Conservation (phyloP, 2,888 invertebrate genomes). For the Harpagoxenus sublaevis region DNA sequence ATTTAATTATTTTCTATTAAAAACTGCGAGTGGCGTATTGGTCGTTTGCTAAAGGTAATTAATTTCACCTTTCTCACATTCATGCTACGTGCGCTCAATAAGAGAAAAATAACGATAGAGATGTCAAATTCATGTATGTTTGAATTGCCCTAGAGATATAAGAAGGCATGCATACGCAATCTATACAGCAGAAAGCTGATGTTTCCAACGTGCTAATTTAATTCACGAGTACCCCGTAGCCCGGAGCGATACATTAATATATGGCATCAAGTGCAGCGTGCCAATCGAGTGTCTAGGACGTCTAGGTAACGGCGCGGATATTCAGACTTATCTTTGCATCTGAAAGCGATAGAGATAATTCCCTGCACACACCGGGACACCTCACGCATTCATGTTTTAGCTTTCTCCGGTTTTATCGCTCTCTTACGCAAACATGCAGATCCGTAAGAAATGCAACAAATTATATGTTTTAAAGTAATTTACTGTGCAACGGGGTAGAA, state of each 20-base stretch:
- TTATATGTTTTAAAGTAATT: background rate
- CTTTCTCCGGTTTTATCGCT: slow-evolving; percentile 44
- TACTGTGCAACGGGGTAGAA: background rate
- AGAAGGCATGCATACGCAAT: background rate
- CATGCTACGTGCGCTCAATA: background rate
- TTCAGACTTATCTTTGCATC: slow-evolving; percentile 13
- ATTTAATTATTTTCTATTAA: background rate
- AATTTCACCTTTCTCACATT: background rate
- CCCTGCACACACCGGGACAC: slow-evolving; percentile 3
- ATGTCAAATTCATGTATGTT: background rate
- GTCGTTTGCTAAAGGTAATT: background rate
- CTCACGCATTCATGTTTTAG: slow-evolving; percentile 20
- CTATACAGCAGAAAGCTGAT: background rate
- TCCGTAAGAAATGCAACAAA: slow-evolving; percentile 23
- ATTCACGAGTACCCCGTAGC: slow-evolving; percentile 18
- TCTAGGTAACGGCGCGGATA: slow-evolving; percentile 21
- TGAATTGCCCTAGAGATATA: background rate
- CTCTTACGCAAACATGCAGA: slow-evolving; percentile 34
- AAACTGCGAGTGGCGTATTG: background rate
- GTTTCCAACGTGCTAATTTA: slow-evolving; percentile 23
- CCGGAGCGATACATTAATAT: slow-evolving; percentile 3
- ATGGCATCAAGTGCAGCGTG: slow-evolving; percentile 45
- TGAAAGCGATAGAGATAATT: slow-evolving; percentile 32
- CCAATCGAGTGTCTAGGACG: slow-evolving; percentile 24
- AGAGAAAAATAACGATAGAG: background rate